phyloP scores from a whole-genome alignment of 2,888 invertebrate genomes.

The Dermolepida albohirtum region DNA sequence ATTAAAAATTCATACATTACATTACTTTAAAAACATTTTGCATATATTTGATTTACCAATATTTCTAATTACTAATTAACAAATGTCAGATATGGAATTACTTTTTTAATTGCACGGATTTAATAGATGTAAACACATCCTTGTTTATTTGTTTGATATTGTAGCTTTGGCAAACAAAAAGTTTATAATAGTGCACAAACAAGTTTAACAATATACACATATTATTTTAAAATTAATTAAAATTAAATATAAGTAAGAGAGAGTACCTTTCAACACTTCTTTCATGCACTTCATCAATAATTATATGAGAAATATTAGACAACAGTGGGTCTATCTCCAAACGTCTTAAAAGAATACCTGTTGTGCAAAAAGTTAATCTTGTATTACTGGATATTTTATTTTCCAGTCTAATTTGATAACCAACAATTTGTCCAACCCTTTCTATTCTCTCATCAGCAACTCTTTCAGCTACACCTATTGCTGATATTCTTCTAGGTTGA shows the following conservation, averaged over 20 bases:
- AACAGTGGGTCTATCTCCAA: slow-evolving; percentile 83
- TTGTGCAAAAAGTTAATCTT: slow-evolving; percentile 91
- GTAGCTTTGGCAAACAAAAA: no score
- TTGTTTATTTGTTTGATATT: no score
- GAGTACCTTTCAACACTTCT: slow-evolving; percentile 83
- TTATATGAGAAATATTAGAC: slow-evolving; percentile 82
- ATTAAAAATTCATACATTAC: no score
- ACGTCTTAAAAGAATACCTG: slow-evolving; percentile 88
- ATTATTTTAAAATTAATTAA: background rate
- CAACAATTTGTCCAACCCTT: slow-evolving; percentile 77
- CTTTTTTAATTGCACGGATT: no score
- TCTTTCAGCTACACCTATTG: slow-evolving; percentile 91
- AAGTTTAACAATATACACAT: no score
- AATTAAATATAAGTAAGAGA: background rate
- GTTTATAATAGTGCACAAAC: no score
- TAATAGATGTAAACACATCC: no score
- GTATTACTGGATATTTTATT: slow-evolving; percentile 83
- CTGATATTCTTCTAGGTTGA: slow-evolving; percentile 91
- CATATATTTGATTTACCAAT: no score
- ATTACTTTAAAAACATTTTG: no score
- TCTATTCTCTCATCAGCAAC: slow-evolving; percentile 90
- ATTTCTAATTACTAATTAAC: no score
- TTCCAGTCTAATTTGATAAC: slow-evolving; percentile 82
- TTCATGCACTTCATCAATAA: slow-evolving; percentile 95
- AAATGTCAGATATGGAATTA: no score